Conservation (phyloP, 2,797 vertebrate genomes). For the Morus bassanus region DNA sequence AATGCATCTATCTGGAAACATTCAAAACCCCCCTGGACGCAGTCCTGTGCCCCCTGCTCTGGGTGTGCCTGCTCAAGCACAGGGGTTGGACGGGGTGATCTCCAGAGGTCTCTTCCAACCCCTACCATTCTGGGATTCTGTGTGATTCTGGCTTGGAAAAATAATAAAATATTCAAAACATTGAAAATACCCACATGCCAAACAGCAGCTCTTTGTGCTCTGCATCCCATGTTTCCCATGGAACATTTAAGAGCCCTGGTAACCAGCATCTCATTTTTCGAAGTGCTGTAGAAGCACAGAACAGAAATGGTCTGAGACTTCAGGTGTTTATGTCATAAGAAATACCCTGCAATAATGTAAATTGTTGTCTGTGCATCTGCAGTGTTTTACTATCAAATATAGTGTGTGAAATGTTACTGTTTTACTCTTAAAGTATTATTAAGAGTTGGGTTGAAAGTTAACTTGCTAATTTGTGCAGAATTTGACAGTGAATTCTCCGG, state of each 20-base stretch:
- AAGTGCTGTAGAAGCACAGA: not conserved
- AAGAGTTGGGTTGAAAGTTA: not conserved
- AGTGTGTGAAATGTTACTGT: not conserved
- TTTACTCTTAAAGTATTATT: not conserved
- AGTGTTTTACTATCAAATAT: not conserved
- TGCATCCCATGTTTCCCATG: not conserved
- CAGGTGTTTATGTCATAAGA: not conserved
- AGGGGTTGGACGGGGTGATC: too few relatives aligned
- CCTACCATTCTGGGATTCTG: too few relatives aligned
- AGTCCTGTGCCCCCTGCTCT: too few relatives aligned
- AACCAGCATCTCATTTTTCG: not conserved
- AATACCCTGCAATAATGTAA: not conserved
- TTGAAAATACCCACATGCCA: not conserved
- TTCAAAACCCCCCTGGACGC: too few relatives aligned
- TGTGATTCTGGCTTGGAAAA: not conserved
- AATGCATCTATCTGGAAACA: too few relatives aligned
- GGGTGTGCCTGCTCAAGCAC: too few relatives aligned
- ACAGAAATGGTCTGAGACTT: not conserved
- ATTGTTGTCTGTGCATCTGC: not conserved
- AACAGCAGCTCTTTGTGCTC: not conserved
- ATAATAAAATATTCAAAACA: not conserved
- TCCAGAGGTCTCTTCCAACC: too few relatives aligned
- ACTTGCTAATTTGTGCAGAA: not conserved
- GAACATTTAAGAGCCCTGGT: not conserved
- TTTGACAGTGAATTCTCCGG: not conserved